These are phyloP conservation scores for Trachelus iudaicus DNA, from an alignment of 2,888 invertebrate genomes.

Conservation along the genomic window DNA sequence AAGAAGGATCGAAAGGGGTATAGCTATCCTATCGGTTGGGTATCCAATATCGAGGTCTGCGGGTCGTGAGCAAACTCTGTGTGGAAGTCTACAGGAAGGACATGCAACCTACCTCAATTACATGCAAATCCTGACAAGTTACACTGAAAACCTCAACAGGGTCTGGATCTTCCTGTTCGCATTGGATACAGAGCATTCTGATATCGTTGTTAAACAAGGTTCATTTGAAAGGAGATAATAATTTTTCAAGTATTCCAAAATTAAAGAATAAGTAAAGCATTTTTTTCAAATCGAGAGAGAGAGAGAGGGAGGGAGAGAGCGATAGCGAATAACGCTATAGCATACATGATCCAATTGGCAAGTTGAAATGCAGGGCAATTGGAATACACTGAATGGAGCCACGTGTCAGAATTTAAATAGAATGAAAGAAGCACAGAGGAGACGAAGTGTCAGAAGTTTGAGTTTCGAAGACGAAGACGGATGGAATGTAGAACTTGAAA, in stretches of 20 bases:
- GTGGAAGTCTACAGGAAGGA: constrained; percentile 23
- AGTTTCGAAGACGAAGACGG: neutral
- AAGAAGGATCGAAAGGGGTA: neutral
- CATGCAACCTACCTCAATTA: constrained; percentile 42
- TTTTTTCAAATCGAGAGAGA: neutral
- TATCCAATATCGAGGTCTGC: constrained; percentile 35
- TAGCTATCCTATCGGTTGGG: neutral
- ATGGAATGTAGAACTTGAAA: neutral
- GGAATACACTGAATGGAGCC: neutral
- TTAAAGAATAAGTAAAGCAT: neutral
- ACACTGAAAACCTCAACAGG: constrained; percentile 35
- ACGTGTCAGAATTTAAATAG: neutral
- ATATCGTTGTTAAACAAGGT: neutral
- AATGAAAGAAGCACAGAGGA: neutral
- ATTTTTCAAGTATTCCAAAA: neutral
- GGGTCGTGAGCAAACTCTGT: constrained; percentile 30
- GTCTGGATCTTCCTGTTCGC: neutral
- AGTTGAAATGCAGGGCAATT: neutral
- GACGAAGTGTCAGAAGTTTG: neutral
- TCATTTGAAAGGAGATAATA: neutral
- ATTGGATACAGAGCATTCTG: neutral
- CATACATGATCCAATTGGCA: neutral
- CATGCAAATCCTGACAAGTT: constrained; percentile 47
- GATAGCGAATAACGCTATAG: neutral
- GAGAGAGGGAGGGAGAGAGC: neutral